A percentile compares a stretch with the other conserved stretches of the same genome.
Evolutionary conservation across 1,140 invertebrate species (phyloP).

Genomic region (Drosophila albomicans): DNA sequence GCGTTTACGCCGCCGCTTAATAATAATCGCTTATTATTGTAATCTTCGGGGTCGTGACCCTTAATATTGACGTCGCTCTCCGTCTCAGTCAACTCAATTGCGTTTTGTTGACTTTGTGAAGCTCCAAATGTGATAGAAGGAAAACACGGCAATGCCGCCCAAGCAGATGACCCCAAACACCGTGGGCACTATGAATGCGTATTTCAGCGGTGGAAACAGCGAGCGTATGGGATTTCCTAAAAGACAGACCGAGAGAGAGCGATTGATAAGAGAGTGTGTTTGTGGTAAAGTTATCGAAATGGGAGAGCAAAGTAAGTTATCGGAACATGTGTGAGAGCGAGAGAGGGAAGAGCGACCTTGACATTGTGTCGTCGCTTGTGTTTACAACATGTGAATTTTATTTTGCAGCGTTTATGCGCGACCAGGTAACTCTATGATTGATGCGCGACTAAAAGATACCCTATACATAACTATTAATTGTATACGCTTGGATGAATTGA

Average conservation of each 20-base stretch:
- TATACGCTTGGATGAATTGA: too few species aligned
- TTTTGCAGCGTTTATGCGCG: slow-evolving; percentile 16
- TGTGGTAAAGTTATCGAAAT: not conserved
- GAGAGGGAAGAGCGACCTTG: slow-evolving; percentile 44
- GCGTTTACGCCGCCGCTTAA: not conserved
- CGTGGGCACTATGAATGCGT: slow-evolving; percentile 87
- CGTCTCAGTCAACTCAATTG: slow-evolving; percentile 33
- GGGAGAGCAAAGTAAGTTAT: not conserved
- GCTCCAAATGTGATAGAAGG: slow-evolving; percentile 87
- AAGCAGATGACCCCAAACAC: slow-evolving; percentile 88
- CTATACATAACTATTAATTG: not conserved
- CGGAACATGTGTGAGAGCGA: too few species aligned
- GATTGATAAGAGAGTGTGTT: not conserved
- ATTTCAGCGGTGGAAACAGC: slow-evolving; percentile 87
- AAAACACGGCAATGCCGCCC: slow-evolving; percentile 88
- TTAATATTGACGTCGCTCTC: slow-evolving; percentile 6
- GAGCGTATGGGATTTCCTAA: slow-evolving; percentile 87
- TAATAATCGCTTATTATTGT: slow-evolving; percentile 36
- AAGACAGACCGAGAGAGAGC: slow-evolving; percentile 22
- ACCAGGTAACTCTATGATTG: not conserved
- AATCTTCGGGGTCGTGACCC: slow-evolving; percentile 28
- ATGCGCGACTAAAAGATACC: slow-evolving; percentile 4
- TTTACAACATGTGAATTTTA: slow-evolving; percentile 15
- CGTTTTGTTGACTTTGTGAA: slow-evolving; percentile 64
- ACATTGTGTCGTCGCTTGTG: slow-evolving; percentile 28